Percentiles rank a stretch among this genome's conserved stretches.
phyloP scores from a whole-genome alignment of 1,140 invertebrate species.

The Hyphantria cunea region DNA sequence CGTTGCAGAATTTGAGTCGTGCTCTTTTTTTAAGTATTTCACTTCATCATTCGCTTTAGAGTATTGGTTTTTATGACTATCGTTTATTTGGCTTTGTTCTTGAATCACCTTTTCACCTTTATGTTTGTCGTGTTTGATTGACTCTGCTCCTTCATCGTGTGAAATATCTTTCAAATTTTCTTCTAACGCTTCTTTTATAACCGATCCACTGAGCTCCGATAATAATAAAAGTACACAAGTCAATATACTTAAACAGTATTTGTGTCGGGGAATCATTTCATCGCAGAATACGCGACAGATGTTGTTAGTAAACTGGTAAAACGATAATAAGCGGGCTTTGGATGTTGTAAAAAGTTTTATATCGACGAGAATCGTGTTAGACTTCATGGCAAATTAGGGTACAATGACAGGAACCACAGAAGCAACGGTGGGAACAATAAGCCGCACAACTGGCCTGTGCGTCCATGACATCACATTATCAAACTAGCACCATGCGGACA shows the following conservation, averaged over 20 bases:
- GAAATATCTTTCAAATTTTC: constrained; percentile 73
- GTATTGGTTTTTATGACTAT: constrained; percentile 72
- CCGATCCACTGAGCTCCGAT: constrained; percentile 54
- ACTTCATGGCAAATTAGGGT: constrained; percentile 72
- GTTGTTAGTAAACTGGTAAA: constrained; percentile 32
- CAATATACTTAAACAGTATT: constrained; percentile 43
- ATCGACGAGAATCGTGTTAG: constrained; percentile 60
- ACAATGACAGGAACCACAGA: constrained; percentile 80
- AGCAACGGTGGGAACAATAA: constrained; percentile 65
- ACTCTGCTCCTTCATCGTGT: constrained; percentile 66
- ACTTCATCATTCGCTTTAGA: constrained; percentile 73
- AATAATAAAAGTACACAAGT: constrained; percentile 53
- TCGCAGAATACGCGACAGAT: constrained; percentile 37
- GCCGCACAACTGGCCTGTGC: constrained; percentile 39
- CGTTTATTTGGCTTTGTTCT: constrained; percentile 65
- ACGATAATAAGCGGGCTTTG: constrained; percentile 44
- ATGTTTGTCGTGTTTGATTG: constrained; percentile 67
- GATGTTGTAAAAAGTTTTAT: constrained; percentile 69
- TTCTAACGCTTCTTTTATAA: constrained; percentile 65
- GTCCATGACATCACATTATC: constrained; percentile 70
- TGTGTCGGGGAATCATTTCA: constrained; percentile 63
- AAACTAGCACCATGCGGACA: constrained; percentile 45
- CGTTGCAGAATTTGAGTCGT: constrained; percentile 64
- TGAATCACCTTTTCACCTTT: constrained; percentile 75
- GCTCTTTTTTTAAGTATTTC: constrained; percentile 74